Conservation (phyloP, 1,140 invertebrate genomes). For the Plodia interpunctella region DNA sequence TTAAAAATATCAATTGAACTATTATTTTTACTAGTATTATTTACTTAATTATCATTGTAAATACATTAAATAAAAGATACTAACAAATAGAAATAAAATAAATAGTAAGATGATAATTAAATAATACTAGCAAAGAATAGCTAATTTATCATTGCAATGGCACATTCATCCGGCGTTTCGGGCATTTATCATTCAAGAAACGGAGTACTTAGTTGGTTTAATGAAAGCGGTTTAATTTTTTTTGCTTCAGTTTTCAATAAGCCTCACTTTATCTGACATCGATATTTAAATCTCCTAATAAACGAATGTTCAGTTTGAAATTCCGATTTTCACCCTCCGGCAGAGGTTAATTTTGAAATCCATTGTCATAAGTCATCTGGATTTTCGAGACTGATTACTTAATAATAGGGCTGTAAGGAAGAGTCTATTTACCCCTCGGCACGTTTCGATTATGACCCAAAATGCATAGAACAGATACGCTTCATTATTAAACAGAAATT, state of each 20-base stretch:
- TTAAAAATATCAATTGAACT: too few species aligned
- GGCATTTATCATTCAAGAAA: neutral
- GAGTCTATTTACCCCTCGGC: conserved; percentile 8
- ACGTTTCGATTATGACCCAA: conserved; percentile 15
- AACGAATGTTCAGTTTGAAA: conserved; percentile 13
- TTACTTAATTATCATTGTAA: too few species aligned
- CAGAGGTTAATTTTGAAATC: conserved; percentile 15
- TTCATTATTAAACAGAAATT: neutral
- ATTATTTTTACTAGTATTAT: too few species aligned
- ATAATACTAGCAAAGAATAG: neutral
- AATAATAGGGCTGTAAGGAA: conserved; percentile 18
- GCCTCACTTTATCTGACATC: neutral
- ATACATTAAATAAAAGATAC: too few species aligned
- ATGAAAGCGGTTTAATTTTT: neutral
- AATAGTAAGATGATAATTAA: too few species aligned
- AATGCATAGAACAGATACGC: neutral
- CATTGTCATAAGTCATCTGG: conserved; percentile 14
- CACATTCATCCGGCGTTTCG: neutral
- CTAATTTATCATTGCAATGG: neutral
- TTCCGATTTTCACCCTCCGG: conserved; percentile 10
- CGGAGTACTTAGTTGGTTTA: neutral
- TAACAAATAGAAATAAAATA: too few species aligned
- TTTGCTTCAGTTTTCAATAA: neutral
- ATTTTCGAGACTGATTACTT: conserved; percentile 16
- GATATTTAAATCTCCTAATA: conserved; percentile 8